These are phyloP conservation scores for Myotis findleyi DNA, from an alignment of 2,797 vertebrate genomes.

Conservation along the genomic window DNA sequence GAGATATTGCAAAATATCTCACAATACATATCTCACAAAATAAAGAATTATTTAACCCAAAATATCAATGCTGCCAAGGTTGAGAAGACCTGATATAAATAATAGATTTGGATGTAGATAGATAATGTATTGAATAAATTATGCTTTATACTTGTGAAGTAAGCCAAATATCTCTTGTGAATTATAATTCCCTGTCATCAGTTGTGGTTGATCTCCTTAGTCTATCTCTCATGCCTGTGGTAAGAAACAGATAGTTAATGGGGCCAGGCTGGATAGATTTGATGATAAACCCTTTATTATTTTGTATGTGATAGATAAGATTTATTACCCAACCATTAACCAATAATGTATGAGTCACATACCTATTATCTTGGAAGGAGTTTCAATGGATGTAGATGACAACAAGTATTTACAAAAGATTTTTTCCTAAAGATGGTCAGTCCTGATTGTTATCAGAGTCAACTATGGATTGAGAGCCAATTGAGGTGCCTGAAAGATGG, in stretches of 20 bases:
- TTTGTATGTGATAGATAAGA: constrained; percentile 61
- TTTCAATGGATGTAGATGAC: not conserved
- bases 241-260: constrained; percentile 45
- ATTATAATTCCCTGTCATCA: not conserved
- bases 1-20: not conserved
- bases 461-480: not conserved
- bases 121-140: not conserved
- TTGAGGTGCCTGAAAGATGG: not conserved
- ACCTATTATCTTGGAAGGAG: not conserved
- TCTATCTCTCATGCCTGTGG: not conserved
- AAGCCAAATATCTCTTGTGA: not conserved
- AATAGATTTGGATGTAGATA: not conserved
- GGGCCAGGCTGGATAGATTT: not conserved
- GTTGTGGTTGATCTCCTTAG: not conserved
- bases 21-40: not conserved
- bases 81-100: not conserved
- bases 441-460: not conserved
- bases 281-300: constrained; percentile 45
- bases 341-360: not conserved
- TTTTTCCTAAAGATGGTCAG: not conserved
- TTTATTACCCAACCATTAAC: constrained; percentile 49
- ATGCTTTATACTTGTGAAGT: not conserved
- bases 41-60: not conserved
- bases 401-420: not conserved
- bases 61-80: not conserved